Percentiles rank a stretch among this genome's conserved stretches.
Conservation (phyloP, 2,113 vertebrate genomes). For the Xiphias gladius region DNA sequence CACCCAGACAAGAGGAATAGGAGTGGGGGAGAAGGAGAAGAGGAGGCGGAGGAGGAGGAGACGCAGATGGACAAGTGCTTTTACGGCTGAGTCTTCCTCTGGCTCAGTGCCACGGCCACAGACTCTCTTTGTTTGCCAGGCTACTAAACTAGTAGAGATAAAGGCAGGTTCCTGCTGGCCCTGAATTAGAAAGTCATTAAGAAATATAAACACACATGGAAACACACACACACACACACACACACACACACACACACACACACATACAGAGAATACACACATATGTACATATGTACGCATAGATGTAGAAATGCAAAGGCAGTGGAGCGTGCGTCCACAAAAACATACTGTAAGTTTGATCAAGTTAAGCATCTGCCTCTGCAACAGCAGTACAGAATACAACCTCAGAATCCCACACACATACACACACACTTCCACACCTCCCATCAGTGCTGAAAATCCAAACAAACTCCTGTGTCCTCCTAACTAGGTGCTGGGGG, state of each 20-base stretch:
- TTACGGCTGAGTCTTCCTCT: conserved; percentile 85
- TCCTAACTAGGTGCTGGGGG: neutral
- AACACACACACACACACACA: neutral
- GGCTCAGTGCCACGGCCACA: conserved; percentile 85
- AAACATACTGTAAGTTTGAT: neutral
- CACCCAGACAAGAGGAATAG: conserved; percentile 43
- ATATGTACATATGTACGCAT: too few relatives aligned
- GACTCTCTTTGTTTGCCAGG: conserved; percentile 88
- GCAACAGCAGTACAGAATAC: neutral
- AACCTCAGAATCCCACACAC: neutral
- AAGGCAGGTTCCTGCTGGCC: conserved; percentile 90
- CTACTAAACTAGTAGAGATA: conserved; percentile 89
- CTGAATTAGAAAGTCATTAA: conserved; percentile 88
- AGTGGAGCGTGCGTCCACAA: neutral
- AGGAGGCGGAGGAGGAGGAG: conserved; percentile 48
- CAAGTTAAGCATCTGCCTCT: neutral
- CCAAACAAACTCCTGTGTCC: conserved; percentile 22
- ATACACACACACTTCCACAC: neutral
- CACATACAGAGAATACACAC: conserved; percentile 46
- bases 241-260: conserved; percentile 17
- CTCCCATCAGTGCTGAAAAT: conserved; percentile 11
- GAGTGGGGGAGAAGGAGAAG: conserved; percentile 39
- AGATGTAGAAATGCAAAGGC: conserved; percentile 10
- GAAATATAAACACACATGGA: conserved; percentile 86
- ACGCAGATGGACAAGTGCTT: conserved; percentile 88